These are phyloP conservation scores for Lasiurus cinereus DNA, from an alignment of 2,113 vertebrate genomes.

Conservation along the genomic window DNA sequence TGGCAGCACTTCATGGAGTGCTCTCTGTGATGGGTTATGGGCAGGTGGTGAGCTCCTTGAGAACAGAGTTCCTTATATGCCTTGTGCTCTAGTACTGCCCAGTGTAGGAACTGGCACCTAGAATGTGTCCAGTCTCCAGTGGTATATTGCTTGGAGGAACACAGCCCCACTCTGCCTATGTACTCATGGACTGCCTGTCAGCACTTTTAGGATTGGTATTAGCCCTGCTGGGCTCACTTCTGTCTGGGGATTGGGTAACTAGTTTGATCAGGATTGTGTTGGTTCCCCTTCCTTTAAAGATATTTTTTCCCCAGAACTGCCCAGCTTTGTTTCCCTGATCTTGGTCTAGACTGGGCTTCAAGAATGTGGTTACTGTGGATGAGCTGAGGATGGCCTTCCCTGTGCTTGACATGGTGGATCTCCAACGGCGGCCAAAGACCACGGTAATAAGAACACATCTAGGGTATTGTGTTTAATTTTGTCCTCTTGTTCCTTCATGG, in stretches of 20 bases:
- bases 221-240: neutral
- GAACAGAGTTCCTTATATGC: neutral
- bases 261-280: neutral
- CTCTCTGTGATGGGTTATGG: neutral
- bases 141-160: no score
- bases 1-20: fast-evolving
- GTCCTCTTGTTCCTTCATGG: neutral
- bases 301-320: neutral
- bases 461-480: neutral
- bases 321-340: slow-evolving; percentile 82
- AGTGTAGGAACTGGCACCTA: neutral
- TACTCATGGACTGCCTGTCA: neutral
- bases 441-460: slow-evolving; percentile 83
- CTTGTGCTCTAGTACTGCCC: neutral
- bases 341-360: slow-evolving; percentile 93
- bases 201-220: no score
- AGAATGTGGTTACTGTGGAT: slow-evolving; percentile 93
- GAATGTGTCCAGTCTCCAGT: neutral
- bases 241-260: neutral
- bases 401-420: slow-evolving; percentile 95
- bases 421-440: slow-evolving; percentile 92
- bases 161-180: neutral
- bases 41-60: neutral
- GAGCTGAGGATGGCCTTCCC: slow-evolving; percentile 93
- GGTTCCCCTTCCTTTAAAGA: neutral